Conservation (phyloP, 2,113 vertebrate genomes). For the Saguinus imperator region DNA sequence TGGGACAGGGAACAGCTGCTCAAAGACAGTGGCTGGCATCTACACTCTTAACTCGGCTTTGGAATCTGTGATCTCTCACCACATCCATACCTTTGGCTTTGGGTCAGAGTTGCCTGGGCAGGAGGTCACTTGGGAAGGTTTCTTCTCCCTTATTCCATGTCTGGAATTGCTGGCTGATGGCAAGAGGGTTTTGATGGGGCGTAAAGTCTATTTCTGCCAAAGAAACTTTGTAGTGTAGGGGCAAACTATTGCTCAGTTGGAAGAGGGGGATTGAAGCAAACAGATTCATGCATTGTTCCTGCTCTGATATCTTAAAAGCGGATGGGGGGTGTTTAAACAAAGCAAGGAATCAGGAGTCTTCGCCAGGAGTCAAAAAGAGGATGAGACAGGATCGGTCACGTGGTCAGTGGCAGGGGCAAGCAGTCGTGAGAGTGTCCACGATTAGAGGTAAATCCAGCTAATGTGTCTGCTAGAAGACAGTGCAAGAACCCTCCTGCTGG, state of each 20-base stretch:
- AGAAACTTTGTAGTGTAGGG: neutral
- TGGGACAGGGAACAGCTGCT: neutral
- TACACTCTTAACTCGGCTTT: too few relatives aligned
- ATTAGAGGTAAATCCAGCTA: too few relatives aligned
- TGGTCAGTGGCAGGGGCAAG: neutral
- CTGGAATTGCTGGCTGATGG: neutral
- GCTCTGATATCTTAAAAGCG: neutral
- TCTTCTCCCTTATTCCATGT: neutral
- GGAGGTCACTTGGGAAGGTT: neutral
- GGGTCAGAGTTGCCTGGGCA: neutral
- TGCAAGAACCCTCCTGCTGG: neutral
- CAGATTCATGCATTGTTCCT: neutral
- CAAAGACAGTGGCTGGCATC: neutral
- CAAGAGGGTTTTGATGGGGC: neutral
- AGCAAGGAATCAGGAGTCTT: neutral
- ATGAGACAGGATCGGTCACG: too few relatives aligned
- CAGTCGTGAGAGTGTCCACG: neutral
- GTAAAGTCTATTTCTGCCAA: neutral
- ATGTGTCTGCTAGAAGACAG: neutral
- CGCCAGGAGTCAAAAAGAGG: neutral
- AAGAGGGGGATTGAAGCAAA: rapidly evolving
- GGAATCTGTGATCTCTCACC: neutral
- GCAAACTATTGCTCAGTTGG: neutral
- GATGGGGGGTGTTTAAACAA: neutral
- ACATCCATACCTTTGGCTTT: neutral